These are phyloP conservation scores for Pteruthius melanotis DNA, from an alignment of 2,113 vertebrate species.

Conservation along the genomic window DNA sequence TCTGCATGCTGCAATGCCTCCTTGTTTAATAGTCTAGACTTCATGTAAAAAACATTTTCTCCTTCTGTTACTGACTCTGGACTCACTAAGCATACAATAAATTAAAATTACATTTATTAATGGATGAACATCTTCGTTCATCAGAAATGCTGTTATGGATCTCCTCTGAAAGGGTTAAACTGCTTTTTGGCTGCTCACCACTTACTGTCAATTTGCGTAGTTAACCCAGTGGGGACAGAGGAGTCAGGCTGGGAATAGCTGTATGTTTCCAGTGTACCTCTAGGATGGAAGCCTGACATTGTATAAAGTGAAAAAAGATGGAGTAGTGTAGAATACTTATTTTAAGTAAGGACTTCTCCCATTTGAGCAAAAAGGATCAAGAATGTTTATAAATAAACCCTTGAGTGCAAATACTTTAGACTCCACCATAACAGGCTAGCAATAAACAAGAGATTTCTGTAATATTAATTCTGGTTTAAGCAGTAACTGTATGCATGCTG, in stretches of 20 bases:
- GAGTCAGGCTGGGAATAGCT: neutral
- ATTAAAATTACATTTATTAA: neutral
- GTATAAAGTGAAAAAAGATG: neutral
- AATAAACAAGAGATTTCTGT: neutral
- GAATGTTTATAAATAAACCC: neutral
- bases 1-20: neutral
- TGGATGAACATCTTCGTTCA: neutral
- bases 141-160: accelerated
- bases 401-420: neutral
- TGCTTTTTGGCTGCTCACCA: neutral
- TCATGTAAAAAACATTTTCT: neutral
- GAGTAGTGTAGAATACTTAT: neutral
- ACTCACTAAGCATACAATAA: neutral
- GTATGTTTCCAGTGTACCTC: neutral
- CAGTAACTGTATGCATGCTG: neutral
- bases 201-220: neutral
- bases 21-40: neutral
- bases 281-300: neutral
- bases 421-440: neutral
- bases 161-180: neutral
- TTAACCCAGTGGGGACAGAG: neutral
- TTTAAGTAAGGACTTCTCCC: neutral
- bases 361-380: neutral
- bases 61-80: neutral
- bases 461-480: neutral